Evolutionary conservation across 2,888 invertebrate genomes (phyloP).

Genomic region (Apamea anceps): DNA sequence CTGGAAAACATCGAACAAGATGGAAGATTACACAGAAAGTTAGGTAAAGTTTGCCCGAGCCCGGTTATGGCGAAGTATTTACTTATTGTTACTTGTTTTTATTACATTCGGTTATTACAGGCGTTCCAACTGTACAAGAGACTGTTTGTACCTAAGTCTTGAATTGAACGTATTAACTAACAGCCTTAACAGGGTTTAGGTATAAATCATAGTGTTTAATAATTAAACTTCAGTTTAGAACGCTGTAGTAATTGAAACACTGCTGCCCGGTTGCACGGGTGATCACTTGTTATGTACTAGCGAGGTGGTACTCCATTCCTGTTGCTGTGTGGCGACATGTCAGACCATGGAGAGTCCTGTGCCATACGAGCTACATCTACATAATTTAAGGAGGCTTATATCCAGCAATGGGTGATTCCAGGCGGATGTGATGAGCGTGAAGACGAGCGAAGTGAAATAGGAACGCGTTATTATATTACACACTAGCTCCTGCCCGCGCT

Average conservation of each 20-base stretch:
- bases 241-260: background rate
- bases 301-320: background rate
- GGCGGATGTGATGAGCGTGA: too few relatives aligned
- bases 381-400: too few relatives aligned
- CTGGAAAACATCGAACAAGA: conserved; percentile 59
- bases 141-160: conserved; percentile 19
- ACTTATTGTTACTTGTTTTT: conserved; percentile 60
- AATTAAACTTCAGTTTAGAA: background rate
- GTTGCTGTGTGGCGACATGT: background rate
- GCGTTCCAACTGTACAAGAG: conserved; percentile 22
- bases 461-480: too few relatives aligned
- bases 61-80: conserved; percentile 51
- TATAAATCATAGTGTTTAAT: background rate
- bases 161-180: background rate
- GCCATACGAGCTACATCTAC: background rate
- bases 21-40: conserved; percentile 61
- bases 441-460: too few relatives aligned
- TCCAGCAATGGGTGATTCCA: too few relatives aligned
- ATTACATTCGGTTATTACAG: conserved; percentile 44
- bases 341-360: background rate
- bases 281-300: background rate
- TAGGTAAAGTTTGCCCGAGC: conserved; percentile 43
- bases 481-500: too few relatives aligned
- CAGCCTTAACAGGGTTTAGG: background rate
- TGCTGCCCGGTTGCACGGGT: too few relatives aligned